phyloP scores from a whole-genome alignment of 1,140 invertebrate genomes.

The Heliconius eleuchia region DNA sequence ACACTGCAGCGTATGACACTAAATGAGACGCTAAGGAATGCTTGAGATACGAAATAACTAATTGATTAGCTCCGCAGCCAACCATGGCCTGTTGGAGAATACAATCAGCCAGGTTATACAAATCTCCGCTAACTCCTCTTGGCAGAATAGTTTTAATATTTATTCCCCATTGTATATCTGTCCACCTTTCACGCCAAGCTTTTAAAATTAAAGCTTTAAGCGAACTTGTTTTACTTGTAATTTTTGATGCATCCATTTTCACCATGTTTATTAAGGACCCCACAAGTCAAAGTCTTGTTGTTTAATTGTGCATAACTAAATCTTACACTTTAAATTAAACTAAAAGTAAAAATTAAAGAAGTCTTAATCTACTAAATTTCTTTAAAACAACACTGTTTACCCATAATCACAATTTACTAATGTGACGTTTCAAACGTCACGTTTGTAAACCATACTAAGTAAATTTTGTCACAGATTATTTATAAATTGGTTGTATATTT shows the following conservation, averaged over 20 bases:
- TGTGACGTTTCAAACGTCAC: neutral
- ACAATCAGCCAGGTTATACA: constrained; percentile 95
- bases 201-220: constrained; percentile 92
- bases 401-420: constrained; percentile 6
- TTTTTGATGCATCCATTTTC: constrained; percentile 86
- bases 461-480: neutral
- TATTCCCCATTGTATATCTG: constrained; percentile 96
- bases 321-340: neutral
- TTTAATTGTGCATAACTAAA: neutral
- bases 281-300: neutral
- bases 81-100: constrained; percentile 96
- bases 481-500: neutral
- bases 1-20: constrained; percentile 93
- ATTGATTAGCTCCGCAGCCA: constrained; percentile 93
- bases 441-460: neutral
- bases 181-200: constrained; percentile 97
- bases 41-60: constrained; percentile 95
- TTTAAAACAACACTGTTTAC: neutral
- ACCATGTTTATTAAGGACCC: constrained; percentile 39
- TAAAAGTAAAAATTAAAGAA: neutral
- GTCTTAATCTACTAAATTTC: neutral
- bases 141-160: constrained; percentile 95
- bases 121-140: constrained; percentile 93
- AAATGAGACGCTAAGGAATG: constrained; percentile 95
- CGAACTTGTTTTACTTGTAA: constrained; percentile 91